Conservation (phyloP, 1,140 invertebrate genomes). For the Helicoverpa zea region DNA sequence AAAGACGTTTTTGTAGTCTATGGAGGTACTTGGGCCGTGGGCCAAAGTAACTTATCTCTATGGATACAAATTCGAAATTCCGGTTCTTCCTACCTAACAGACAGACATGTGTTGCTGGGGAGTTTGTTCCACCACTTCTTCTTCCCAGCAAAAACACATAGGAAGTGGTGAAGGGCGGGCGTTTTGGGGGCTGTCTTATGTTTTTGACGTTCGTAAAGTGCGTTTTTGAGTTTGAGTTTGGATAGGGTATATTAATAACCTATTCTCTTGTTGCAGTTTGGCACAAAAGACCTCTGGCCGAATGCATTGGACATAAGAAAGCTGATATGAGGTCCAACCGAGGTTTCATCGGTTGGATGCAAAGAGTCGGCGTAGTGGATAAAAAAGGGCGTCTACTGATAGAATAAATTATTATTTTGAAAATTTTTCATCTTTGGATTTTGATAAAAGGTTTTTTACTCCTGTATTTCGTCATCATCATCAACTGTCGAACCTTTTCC, state of each 20-base stretch:
- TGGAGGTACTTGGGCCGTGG: no score
- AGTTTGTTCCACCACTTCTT: no score
- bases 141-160: no score
- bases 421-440: background rate
- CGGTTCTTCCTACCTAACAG: no score
- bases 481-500: background rate
- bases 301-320: conserved; percentile 75
- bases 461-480: background rate
- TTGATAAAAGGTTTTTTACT: background rate
- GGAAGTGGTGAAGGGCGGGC: no score
- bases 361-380: conserved; percentile 73
- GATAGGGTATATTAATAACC: background rate
- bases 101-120: no score
- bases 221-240: no score
- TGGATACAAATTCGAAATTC: no score
- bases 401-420: conserved; percentile 2
- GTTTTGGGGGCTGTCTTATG: no score
- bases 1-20: no score
- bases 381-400: conserved; percentile 67
- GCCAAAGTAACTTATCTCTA: no score
- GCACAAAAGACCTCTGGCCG: conserved; percentile 67
- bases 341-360: conserved; percentile 79
- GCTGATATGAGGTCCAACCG: conserved; percentile 72
- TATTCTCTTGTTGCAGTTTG: conserved; percentile 69
- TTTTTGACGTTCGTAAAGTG: no score